These are phyloP conservation scores for Heliothis subflexa DNA, from an alignment of 1,140 invertebrate species.

Conservation along the genomic window DNA sequence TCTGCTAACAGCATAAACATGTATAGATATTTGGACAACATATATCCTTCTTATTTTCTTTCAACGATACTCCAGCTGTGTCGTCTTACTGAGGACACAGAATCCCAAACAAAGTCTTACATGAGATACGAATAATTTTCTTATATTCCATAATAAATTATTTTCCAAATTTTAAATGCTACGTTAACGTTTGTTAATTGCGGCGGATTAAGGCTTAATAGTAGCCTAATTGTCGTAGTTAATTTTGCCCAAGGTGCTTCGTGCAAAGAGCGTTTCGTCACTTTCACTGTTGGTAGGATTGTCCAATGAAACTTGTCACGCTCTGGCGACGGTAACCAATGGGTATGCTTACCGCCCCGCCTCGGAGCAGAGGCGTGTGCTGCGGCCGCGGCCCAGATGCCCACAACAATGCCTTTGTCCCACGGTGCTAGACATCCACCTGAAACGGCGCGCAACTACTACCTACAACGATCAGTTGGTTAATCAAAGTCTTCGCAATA, in stretches of 20 bases:
- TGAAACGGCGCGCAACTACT: slow-evolving; percentile 9
- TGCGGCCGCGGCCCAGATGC: slow-evolving; percentile 67
- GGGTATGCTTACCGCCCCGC: slow-evolving; percentile 75
- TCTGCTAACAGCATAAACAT: too few relatives aligned
- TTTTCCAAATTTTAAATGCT: background rate
- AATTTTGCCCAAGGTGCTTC: slow-evolving; percentile 76
- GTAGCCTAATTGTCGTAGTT: slow-evolving; percentile 66
- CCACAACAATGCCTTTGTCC: slow-evolving; percentile 64
- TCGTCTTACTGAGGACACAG: too few relatives aligned
- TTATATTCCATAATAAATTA: background rate
- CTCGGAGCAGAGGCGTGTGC: slow-evolving; percentile 77
- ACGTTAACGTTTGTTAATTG: background rate
- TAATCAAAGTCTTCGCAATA: slow-evolving; percentile 29
- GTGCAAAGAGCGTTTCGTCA: slow-evolving; percentile 68
- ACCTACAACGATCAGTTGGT: background rate
- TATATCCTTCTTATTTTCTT: too few relatives aligned
- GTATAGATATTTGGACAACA: too few relatives aligned
- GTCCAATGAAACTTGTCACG: slow-evolving; percentile 84
- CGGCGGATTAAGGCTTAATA: slow-evolving; percentile 33
- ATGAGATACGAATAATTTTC: background rate
- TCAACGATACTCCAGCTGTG: too few relatives aligned
- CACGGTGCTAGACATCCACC: slow-evolving; percentile 45
- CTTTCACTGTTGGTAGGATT: slow-evolving; percentile 78
- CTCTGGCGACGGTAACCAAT: slow-evolving; percentile 81
- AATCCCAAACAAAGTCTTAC: too few relatives aligned